These are phyloP conservation scores for Drosophila mauritiana DNA, from an alignment of 1,140 invertebrate species.

Conservation along the genomic window DNA sequence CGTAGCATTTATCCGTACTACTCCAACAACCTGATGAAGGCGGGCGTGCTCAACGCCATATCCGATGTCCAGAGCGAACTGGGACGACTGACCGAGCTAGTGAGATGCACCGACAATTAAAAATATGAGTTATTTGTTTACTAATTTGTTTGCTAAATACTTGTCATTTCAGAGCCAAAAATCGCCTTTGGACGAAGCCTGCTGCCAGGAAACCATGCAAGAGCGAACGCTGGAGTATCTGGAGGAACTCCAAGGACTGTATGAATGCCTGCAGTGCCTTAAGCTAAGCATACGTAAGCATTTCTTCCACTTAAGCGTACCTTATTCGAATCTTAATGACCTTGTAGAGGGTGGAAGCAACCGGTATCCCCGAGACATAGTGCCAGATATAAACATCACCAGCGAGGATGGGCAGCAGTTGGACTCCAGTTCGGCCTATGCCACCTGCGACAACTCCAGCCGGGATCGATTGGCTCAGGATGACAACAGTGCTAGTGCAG, in stretches of 20 bases:
- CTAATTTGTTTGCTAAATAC: background rate
- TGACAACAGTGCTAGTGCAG: conserved; percentile 66
- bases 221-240: conserved; percentile 68
- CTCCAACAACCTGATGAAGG: conserved; percentile 78
- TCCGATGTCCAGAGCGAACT: conserved; percentile 80
- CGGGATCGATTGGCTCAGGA: conserved; percentile 60
- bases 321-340: background rate
- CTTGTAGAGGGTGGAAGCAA: conserved; percentile 66
- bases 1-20: conserved; percentile 81
- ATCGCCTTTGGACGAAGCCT: conserved; percentile 75
- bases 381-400: conserved; percentile 81
- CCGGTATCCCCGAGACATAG: conserved; percentile 66
- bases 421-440: conserved; percentile 61
- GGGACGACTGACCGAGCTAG: conserved; percentile 69
- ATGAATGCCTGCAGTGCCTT: conserved; percentile 65
- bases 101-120: conserved; percentile 7
- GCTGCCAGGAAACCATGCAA: conserved; percentile 78
- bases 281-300: conserved; percentile 70
- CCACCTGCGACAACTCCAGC: conserved; percentile 53
- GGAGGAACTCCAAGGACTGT: conserved; percentile 69
- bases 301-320: background rate
- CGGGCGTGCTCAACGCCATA: conserved; percentile 76
- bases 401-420: conserved; percentile 69
- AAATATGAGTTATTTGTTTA: background rate
- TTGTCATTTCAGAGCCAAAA: conserved; percentile 78